These are phyloP conservation scores for Laticauda colubrina DNA, from an alignment of 2,113 vertebrate species.

Conservation along the genomic window DNA sequence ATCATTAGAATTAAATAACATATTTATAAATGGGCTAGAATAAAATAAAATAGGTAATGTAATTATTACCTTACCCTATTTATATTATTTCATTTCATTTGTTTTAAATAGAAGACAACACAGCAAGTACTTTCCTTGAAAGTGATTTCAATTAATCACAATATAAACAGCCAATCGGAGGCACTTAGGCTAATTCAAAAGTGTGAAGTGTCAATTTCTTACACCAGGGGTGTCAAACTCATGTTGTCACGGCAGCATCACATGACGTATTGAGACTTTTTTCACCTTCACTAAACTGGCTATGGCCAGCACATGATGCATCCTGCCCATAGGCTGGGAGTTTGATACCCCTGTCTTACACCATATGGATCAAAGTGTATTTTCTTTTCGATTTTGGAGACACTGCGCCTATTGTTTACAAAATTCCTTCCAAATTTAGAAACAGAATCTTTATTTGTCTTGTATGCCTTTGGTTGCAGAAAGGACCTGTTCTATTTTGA, in stretches of 20 bases:
- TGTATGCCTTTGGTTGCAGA: constrained; percentile 49
- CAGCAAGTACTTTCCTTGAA: neutral
- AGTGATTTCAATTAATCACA: neutral
- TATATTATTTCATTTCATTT: neutral
- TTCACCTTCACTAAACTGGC: too few relatives aligned
- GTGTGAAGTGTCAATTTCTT: constrained; percentile 36
- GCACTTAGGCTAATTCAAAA: constrained; percentile 23
- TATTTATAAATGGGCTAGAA: constrained; percentile 1
- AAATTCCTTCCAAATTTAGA: constrained; percentile 62
- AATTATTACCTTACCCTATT: neutral
- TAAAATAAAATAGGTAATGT: neutral
- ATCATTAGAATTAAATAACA: neutral
- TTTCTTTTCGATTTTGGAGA: constrained; percentile 28
- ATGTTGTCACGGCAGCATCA: too few relatives aligned
- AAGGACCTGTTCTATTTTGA: constrained; percentile 46
- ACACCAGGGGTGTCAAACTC: neutral
- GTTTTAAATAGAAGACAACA: neutral
- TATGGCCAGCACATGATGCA: too few relatives aligned
- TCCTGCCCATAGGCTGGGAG: too few relatives aligned
- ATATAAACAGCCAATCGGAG: neutral
- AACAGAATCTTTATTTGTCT: constrained; percentile 57
- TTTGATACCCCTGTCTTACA: constrained; percentile 11
- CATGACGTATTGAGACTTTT: too few relatives aligned
- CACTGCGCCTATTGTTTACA: constrained; percentile 43
- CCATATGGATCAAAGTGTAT: constrained; percentile 27